A percentile compares a stretch with the other conserved stretches of the same genome.
These are phyloP conservation scores for Falco rusticolus DNA, from an alignment of 2,797 vertebrate genomes.

Conservation along the genomic window DNA sequence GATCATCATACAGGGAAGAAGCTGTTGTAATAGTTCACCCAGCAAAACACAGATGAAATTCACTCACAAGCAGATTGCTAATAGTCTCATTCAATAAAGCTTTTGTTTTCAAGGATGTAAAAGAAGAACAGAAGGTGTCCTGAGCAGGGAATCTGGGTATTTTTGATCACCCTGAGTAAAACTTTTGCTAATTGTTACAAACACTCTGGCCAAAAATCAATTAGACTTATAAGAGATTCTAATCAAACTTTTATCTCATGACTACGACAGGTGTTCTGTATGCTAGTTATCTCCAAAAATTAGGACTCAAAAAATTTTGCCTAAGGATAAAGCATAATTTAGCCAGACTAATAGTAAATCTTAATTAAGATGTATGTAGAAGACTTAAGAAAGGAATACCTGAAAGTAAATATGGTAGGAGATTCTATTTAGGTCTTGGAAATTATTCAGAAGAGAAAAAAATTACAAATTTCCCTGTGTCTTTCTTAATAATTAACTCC, in stretches of 20 bases:
- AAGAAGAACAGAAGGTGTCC: neutral
- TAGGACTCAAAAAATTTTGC: neutral
- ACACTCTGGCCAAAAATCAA: neutral
- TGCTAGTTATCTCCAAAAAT: neutral
- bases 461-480: neutral
- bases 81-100: neutral
- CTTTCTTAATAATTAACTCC: slow-evolving; percentile 60
- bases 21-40: neutral
- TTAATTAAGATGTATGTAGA: neutral
- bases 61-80: neutral
- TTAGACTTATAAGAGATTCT: neutral
- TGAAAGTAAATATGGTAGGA: neutral
- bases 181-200: neutral
- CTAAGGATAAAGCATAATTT: neutral
- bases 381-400: neutral
- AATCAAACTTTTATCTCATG: neutral
- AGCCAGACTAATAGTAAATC: neutral
- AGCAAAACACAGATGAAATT: neutral
- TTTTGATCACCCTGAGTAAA: neutral
- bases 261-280: neutral
- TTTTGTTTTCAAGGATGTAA: neutral
- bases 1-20: neutral
- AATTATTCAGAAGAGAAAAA: slow-evolving; percentile 25
- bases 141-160: neutral
- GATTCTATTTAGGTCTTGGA: neutral